Evolutionary conservation across 1,140 invertebrate genomes (phyloP), one percentile per base, ranked within the genome.

Genomic region (Adoxophyes honmai): DNA sequence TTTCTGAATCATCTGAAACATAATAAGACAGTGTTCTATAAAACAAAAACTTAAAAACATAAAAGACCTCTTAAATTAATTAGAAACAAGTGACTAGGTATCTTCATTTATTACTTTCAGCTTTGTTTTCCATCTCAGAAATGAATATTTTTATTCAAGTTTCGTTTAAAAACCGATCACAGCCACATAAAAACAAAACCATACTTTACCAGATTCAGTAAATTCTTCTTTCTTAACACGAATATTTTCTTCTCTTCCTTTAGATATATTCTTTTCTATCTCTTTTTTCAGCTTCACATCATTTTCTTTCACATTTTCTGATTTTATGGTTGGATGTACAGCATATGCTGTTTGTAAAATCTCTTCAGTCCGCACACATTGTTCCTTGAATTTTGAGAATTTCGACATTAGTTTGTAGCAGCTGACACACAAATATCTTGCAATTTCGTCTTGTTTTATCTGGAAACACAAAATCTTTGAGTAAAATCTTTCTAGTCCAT

Each of bases 331-430:
- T 0, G n/a, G 21, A 28, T 11, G 7, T 11, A 68, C 57, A 21
- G 61, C 62, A 1, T 72, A 16, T 28, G 6, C 21, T 28, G 6
- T 3, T 28, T 28, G 21, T 53, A 86, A 64, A 52, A 68, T 75
- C 28, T 78, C 74, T 48, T 89, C 73, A 8, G 88, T 84, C 35
- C 78, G 62, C n/a, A 89, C 68, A 55, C 84, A 89, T 37, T 62
- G 74, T 52, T 73, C 69, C 74, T 90, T 90, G 59, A 90, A 90
- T 44, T 75, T 68, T 11, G 67, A 71, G 18, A 78, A 76, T 56
- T 78, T 78, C 36, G 62, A 62, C 7, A 90, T 56, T n/a, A 79
- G 64, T 16, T 81, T 66, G 39, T 78, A 83, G 55, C 88, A 89
- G 34, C 28, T 48, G 42, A 78, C 62, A 52, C 88, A 89, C 7